Evolutionary conservation across 2,113 vertebrate species (phyloP), one percentile per base, ranked within the genome.

Genomic region (Penelope pileata): DNA sequence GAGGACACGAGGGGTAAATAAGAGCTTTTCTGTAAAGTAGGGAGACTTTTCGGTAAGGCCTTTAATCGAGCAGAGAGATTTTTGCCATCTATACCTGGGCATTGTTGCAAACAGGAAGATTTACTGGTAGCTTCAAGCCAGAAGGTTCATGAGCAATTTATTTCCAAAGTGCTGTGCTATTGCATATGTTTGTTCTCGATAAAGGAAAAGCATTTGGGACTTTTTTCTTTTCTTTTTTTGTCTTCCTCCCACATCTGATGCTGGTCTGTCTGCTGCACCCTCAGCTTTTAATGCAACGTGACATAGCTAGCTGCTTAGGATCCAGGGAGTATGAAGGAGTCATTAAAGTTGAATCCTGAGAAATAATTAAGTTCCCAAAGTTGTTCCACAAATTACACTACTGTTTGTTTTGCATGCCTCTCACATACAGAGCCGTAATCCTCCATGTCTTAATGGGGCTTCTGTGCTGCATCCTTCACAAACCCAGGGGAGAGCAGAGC

Each of bases 61-160:
- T 88, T 94, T 93, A 92, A 94, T 83, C 85, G 72, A 87, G 56
- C 73, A 43, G 62, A n/a, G 82, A 89, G 82, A 53, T 80, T 92
- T 87, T 59, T 90, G 79, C 78, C 72, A 15, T 59, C 45, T 94
- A 77, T 94, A 91, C 90, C 93, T 92, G 93, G 70, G 87, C 69
- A 90, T 91, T 84, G 54, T 45, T 73, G 67, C 81, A 83, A 96
- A 93, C 70, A 74, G 69, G 43, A 81, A 93, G 88, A 92, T 93
- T 93, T 94, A 91, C 84, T 77, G 73, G 59, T 70, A 78, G 59
- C 89, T 95, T 92, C 75, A 77, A 95, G 84, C 43, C 63, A 90
- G 89, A 88, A 86, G 81, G 82, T 72, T 90, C 89, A 83, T 48
- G 10, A 95, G 63, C 92, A 91, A 91, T 95, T 96, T 93, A 83